Conservation (phyloP, 92 coral and sea anemone species). For the Bergia sp. region DNA sequence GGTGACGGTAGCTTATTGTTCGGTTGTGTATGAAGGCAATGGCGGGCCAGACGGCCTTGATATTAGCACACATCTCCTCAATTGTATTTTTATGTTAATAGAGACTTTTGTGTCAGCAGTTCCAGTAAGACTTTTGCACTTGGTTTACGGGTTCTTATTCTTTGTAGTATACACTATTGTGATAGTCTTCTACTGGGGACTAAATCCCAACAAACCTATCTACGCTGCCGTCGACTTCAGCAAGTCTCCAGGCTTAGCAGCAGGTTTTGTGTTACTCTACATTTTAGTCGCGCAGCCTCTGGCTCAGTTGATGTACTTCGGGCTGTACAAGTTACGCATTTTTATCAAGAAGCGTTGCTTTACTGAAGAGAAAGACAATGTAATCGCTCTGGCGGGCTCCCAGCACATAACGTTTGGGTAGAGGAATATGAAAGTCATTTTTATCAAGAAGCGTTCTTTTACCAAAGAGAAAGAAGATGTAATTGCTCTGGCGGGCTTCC, state of each 20-base stretch:
- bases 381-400: slow-evolving; percentile 20
- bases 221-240: slow-evolving; percentile 75
- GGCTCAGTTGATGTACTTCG: slow-evolving; percentile 74
- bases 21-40: slow-evolving; percentile 36
- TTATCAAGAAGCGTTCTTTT: slow-evolving; percentile 13
- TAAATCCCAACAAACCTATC: slow-evolving; percentile 57
- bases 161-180: slow-evolving; percentile 64
- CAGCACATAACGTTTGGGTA: slow-evolving; percentile 39
- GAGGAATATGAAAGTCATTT: neutral
- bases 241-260: slow-evolving; percentile 54
- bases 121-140: slow-evolving; percentile 80
- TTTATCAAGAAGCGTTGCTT: slow-evolving; percentile 16
- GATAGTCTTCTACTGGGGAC: slow-evolving; percentile 83
- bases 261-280: slow-evolving; percentile 59
- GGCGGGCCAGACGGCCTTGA: slow-evolving; percentile 63
- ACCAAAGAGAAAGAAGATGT: slow-evolving; percentile 12
- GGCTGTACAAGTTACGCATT: slow-evolving; percentile 64
- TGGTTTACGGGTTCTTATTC: slow-evolving; percentile 75
- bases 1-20: slow-evolving; percentile 53
- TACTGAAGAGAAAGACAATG: slow-evolving; percentile 10
- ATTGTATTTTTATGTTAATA: slow-evolving; percentile 62
- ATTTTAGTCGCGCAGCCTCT: slow-evolving; percentile 70
- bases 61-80: slow-evolving; percentile 65
- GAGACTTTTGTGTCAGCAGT: slow-evolving; percentile 72
- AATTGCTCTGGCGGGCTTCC: slow-evolving; percentile 13